phyloP scores from a whole-genome alignment of 2,888 invertebrate genomes.

The Hecatera dysodea region DNA sequence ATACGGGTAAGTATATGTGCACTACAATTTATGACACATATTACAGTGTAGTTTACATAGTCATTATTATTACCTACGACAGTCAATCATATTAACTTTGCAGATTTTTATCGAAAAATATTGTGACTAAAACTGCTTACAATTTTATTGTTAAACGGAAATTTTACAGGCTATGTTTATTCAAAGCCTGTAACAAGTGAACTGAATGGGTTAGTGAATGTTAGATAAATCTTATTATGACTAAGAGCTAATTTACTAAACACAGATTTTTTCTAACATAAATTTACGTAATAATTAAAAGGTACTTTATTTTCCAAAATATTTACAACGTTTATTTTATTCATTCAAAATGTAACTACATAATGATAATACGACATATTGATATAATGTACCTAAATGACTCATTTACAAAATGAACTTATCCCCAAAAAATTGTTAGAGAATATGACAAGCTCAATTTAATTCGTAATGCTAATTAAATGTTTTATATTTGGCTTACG shows the following conservation, averaged over 20 bases:
- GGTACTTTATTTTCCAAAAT: constrained; percentile 35
- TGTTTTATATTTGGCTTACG: constrained; percentile 56
- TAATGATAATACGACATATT: constrained; percentile 19
- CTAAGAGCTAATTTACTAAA: constrained; percentile 33
- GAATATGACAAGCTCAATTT: constrained; percentile 49
- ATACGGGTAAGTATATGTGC: constrained; percentile 23
- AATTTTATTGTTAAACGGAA: constrained; percentile 29
- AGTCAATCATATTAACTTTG: constrained; percentile 50
- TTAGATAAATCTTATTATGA: constrained; percentile 38
- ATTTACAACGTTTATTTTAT: constrained; percentile 43
- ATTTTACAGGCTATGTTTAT: constrained; percentile 10
- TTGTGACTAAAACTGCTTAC: constrained; percentile 27
- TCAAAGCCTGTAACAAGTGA: background rate
- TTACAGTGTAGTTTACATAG: constrained; percentile 27
- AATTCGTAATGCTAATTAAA: constrained; percentile 50
- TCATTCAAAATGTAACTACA: constrained; percentile 26
- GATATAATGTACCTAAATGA: constrained; percentile 26
- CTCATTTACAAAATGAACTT: constrained; percentile 47
- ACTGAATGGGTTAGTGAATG: constrained; percentile 1
- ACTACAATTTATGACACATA: constrained; percentile 39
- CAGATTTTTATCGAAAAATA: constrained; percentile 24
- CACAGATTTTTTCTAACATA: constrained; percentile 27
- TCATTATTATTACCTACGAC: constrained; percentile 33
- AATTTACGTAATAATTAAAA: constrained; percentile 43
- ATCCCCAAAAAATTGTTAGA: constrained; percentile 44